A percentile compares a stretch with the other conserved stretches of the same genome.
phyloP scores from a whole-genome alignment of 2,113 vertebrate species.

The Haliaeetus leucogaster region DNA sequence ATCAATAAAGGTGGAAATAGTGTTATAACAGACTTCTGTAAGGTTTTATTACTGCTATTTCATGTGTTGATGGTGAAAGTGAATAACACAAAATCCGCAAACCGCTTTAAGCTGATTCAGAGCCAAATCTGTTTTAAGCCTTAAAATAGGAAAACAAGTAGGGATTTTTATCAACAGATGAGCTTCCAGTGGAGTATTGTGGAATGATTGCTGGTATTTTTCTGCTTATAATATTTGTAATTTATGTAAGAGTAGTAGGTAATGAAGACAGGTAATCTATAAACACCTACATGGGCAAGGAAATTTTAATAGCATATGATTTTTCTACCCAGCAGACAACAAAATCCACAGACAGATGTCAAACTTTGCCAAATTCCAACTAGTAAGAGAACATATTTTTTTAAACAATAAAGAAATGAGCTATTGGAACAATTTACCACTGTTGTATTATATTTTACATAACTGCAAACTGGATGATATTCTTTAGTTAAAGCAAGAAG shows the following conservation, averaged over 20 bases:
- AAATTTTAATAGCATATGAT: background rate
- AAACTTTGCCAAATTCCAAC: background rate
- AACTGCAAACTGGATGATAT: background rate
- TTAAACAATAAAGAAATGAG: background rate
- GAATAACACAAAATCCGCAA: background rate
- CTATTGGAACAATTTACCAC: background rate
- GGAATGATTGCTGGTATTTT: background rate
- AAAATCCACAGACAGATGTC: background rate
- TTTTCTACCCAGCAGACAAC: background rate
- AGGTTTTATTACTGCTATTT: background rate
- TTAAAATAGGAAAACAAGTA: background rate
- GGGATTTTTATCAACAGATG: background rate
- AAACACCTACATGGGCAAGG: background rate
- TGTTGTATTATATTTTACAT: background rate
- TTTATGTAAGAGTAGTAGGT: background rate
- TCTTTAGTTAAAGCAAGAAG: background rate
- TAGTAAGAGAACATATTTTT: background rate
- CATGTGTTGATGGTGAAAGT: background rate
- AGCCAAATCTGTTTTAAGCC: background rate
- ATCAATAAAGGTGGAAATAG: background rate
- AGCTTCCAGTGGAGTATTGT: background rate
- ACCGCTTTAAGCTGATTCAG: background rate
- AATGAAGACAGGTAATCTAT: background rate
- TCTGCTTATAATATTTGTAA: background rate
- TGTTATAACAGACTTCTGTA: background rate